Evolutionary conservation across 1,140 invertebrate species (phyloP), one percentile per base, ranked within the genome.

Genomic region (Camponotus vicinus): DNA sequence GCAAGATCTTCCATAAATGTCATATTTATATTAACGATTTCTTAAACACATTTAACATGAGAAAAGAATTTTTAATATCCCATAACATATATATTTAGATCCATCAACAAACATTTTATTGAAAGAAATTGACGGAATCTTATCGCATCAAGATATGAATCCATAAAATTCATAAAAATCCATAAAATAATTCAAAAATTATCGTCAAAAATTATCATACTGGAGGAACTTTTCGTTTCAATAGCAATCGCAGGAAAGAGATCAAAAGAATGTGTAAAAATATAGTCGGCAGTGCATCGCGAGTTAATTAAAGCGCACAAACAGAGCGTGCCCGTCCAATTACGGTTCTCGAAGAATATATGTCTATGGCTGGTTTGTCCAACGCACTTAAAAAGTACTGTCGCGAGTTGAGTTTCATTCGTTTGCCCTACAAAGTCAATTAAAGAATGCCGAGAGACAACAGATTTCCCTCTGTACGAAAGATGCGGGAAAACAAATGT

Each of bases 281-380:
- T 77, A 77, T 70, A 86, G 87, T 84, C 34, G 77, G 64, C 71
- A 15, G 21, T 27, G 32, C 15, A 57, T 27, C 27, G 42, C 55
- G 27, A 70, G 87, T 91, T 93, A 94, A 94, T 94, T 94, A 94
- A 94, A 93, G 86, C 91, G 92, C 93, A 93, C 79, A 94, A 94
- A 94, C 94, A 94, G 94, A 94, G 94, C 94, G 93, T 94, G 93
- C 91, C 83, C 89, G 59, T 79, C 88, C 91, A 94, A 94, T 93
- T 93, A 92, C 90, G 86, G 91, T 92, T 92, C 90, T 88, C 90
- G 83, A 73, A 79, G 73, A 77, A 80, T 78, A 78, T 82, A 75
- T 67, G 70, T 86, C 87, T 85, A 76, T 88, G 89, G 87, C 87
- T 87, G 88, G 89, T 90, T 57, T 85, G 61, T 49, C 76, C 78